phyloP scores from a whole-genome alignment of 2,888 invertebrate species.

The Sarcophaga caerulescens region DNA sequence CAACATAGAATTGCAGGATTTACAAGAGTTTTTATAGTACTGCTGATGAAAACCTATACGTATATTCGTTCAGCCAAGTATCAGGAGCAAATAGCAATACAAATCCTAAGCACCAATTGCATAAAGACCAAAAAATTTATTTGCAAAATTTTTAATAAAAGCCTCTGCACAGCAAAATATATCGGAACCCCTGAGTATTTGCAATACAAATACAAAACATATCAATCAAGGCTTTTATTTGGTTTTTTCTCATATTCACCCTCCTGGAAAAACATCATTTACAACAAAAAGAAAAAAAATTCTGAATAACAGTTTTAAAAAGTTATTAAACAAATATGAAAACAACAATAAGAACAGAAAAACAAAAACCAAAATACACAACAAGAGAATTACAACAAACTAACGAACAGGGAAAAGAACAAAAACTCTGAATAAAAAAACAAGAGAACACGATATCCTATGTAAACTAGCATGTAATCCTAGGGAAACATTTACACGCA shows the following conservation, averaged over 20 bases:
- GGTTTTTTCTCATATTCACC: no score
- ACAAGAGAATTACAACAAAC: not conserved
- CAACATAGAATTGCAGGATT: no score
- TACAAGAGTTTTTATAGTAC: no score
- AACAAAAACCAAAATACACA: conserved; percentile 42
- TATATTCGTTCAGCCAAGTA: no score
- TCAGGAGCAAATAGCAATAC: no score
- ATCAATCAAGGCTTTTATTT: no score
- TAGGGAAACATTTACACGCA: conserved; percentile 19
- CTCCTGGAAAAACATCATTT: no score
- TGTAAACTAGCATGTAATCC: conserved; percentile 60
- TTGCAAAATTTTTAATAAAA: no score
- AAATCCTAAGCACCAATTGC: no score
- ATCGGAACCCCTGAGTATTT: not conserved
- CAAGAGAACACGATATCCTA: conserved; percentile 32
- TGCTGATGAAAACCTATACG: no score
- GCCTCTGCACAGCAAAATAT: no score
- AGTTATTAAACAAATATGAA: conserved; percentile 62
- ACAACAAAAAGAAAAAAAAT: not conserved
- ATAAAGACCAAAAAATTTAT: no score
- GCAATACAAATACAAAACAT: conserved; percentile 26
- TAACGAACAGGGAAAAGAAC: not conserved
- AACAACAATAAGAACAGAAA: not conserved
- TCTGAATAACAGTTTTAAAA: conserved; percentile 21
- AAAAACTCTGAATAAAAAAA: conserved; percentile 7